phyloP scores from a whole-genome alignment of 2,113 vertebrate genomes.

The Formicarius rufipectus region DNA sequence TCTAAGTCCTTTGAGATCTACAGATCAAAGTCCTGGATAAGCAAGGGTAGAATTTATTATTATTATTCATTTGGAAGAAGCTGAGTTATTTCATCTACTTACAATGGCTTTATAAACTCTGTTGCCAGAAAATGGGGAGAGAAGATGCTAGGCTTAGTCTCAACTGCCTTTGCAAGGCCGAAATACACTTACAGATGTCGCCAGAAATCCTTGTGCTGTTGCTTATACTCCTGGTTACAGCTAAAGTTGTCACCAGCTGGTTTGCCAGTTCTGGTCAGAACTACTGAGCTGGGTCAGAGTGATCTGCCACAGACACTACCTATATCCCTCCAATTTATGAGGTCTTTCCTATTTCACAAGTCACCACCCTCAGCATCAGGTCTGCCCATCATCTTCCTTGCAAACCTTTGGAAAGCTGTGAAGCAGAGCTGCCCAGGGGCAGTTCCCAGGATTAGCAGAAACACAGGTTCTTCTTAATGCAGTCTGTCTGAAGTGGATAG shows the following conservation, averaged over 20 bases:
- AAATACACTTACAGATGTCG: background rate
- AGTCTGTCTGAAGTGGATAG: background rate
- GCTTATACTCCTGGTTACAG: background rate
- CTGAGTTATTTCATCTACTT: conserved; percentile 36
- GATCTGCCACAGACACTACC: background rate
- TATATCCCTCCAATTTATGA: background rate
- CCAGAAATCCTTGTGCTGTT: background rate
- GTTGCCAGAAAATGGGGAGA: conserved; percentile 5
- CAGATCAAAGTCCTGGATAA: conserved; percentile 38
- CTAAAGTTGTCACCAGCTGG: background rate
- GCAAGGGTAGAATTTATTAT: conserved; percentile 49
- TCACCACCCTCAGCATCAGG: background rate
- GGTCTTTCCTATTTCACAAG: background rate
- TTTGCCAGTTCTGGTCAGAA: background rate
- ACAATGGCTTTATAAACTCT: background rate
- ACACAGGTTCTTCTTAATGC: background rate
- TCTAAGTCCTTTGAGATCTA: conserved; percentile 42
- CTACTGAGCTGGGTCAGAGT: background rate
- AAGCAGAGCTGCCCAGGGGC: background rate
- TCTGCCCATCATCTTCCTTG: background rate
- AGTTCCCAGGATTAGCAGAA: background rate
- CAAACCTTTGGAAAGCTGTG: background rate
- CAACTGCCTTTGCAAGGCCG: background rate
- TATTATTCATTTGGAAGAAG: conserved; percentile 41
- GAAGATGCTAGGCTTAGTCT: background rate